Conservation (phyloP, 2,888 invertebrate species). For the Beris chalybata region DNA sequence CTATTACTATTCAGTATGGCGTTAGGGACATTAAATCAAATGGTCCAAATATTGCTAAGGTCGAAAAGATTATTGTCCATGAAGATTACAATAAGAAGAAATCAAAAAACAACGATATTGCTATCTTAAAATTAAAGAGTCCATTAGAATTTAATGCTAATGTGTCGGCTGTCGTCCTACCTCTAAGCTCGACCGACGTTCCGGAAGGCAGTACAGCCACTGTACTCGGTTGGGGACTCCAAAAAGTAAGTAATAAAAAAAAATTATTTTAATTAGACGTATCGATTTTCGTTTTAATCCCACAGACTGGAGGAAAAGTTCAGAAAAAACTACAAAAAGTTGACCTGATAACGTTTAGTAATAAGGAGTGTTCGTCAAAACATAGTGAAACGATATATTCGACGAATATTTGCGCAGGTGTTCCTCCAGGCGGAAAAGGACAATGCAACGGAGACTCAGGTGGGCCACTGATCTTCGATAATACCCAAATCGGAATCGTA, state of each 20-base stretch:
- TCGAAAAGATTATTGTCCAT: constrained; percentile 50
- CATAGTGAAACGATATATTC: constrained; percentile 47
- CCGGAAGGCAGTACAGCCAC: constrained; percentile 42
- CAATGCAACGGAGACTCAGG: constrained; percentile 58
- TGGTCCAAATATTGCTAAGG: constrained; percentile 44
- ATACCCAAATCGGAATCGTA: constrained; percentile 55
- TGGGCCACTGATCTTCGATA: constrained; percentile 53
- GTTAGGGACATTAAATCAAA: constrained; percentile 41
- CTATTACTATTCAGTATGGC: constrained; percentile 46
- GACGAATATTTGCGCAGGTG: constrained; percentile 57
- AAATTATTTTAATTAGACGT: too few relatives aligned
- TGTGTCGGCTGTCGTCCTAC: constrained; percentile 47
- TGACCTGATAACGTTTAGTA: constrained; percentile 50
- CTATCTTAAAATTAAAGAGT: constrained; percentile 49
- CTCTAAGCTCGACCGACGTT: constrained; percentile 39
- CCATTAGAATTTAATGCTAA: constrained; percentile 44
- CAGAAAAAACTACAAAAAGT: constrained; percentile 54
- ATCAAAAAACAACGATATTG: constrained; percentile 54
- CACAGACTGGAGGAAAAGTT: constrained; percentile 50
- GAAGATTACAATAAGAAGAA: constrained; percentile 45
- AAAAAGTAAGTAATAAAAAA: constrained; percentile 43
- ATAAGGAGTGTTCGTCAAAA: constrained; percentile 51
- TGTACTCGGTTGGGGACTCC: constrained; percentile 51
- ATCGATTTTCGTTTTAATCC: neutral
- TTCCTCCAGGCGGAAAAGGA: constrained; percentile 56